A percentile compares a stretch with the other conserved stretches of the same genome.
Evolutionary conservation across 2,113 vertebrate species (phyloP).

Genomic region (Marmota monax): DNA sequence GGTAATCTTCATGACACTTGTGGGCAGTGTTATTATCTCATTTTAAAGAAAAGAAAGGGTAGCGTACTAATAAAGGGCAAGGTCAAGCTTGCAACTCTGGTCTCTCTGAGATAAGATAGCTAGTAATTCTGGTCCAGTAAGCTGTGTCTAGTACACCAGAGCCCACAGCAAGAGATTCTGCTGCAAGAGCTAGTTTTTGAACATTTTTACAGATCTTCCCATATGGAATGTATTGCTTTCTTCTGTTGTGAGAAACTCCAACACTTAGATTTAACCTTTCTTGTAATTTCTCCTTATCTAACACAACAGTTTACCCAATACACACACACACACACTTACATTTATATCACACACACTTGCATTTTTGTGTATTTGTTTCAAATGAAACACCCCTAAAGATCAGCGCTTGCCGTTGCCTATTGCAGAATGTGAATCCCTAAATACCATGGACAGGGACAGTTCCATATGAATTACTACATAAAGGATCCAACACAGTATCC

Average conservation of each 20-base stretch:
- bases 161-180: not conserved
- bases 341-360: not conserved
- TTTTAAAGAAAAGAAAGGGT: not conserved
- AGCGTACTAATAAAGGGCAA: not conserved
- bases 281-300: not conserved
- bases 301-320: not conserved
- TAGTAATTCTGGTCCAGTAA: not conserved
- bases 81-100: not conserved
- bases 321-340: not conserved
- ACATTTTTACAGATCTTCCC: not conserved
- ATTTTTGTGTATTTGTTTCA: slow-evolving; percentile 38
- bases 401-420: not conserved
- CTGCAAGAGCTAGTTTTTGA: not conserved
- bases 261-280: slow-evolving; percentile 5
- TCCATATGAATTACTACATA: not conserved
- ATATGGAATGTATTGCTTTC: not conserved
- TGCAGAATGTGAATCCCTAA: not conserved
- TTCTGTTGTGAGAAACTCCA: not conserved
- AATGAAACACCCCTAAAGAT: not conserved
- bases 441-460: not conserved
- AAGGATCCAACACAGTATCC: not conserved
- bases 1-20: not conserved
- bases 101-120: not conserved
- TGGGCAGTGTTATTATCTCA: not conserved
- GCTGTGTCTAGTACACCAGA: not conserved